Base-by-base conservation (phyloP, 2,888 invertebrate species). In the Cryptus armator region DNA sequence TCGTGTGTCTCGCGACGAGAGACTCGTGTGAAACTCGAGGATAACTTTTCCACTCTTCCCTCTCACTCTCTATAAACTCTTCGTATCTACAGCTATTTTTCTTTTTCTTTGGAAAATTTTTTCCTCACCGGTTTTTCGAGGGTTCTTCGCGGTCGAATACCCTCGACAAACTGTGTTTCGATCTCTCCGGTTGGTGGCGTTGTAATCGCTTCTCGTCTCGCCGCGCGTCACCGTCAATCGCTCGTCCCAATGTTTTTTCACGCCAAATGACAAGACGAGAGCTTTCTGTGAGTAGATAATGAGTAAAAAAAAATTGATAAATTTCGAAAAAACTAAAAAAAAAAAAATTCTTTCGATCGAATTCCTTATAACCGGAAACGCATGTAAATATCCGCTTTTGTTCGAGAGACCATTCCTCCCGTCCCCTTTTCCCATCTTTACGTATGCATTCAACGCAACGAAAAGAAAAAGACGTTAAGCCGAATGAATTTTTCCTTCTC, bases 331-430 rank as follows among this genome's bases (percentile, higher is more conserved):
- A 71, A 81, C 32, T 72, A 82, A 84, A 81, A 29, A 64, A 46
- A 70, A 32, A 53, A 64, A 84, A 71, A 16, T 84, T 76, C 84
- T 68, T 81, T 78, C 81, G 83, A 81, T 71, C 81, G 77, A 80
- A 83, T 86, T 84, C 86, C 79, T 78, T 84, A 81, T 29, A 68
- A 59, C 12, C 56, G 29, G 46, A 66, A 72, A 85, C 79, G 88
- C 87, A 85, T 89, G 90, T 90, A 89, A 84, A 91, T 90, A 91
- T 83, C 80, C 86, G 91, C 90, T 91, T 90, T 82, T 89, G 86
- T 84, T 83, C 86, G 85, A 88, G 80, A 82, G 64, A 81, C 37
- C 7, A 46, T 71, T 29, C 48, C 75, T 16, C 32, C 43, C 56
- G 66, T 48, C 29, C 32, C 32, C 56, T 48, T 48, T 62, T 12